Evolutionary conservation across 2,797 vertebrate species (phyloP), one percentile per base, ranked within the genome.

Genomic region (Myotis daubentonii): DNA sequence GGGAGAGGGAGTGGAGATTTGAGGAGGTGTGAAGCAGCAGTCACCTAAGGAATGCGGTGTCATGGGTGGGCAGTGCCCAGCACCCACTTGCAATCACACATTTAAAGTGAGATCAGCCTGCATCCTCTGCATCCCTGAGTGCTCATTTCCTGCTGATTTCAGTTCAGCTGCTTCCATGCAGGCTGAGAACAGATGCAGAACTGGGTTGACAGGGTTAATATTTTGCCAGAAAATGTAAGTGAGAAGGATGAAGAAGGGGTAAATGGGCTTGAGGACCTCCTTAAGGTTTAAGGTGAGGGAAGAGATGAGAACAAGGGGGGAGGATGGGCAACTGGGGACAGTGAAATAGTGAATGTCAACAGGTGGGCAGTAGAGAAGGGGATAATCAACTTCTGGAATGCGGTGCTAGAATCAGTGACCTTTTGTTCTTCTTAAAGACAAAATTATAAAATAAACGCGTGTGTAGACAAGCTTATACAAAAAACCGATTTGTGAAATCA

Each of bases 361-460:
- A 55, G 38, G 17, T 36, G 30, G 28, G 55, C 41, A 19, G 17
- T 30, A 51, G 65, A n/a, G 53, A 65, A 22, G 10, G 12, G 12
- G 70, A 89, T 41, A 80, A 74, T 47, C 13, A 49, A 44, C 47
- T 92, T 36, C 30, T 55, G 33, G 71, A 80, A 76, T 6, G 8
- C 13, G 25, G 11, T 51, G 15, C 36, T 55, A 25, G 10, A 51
- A 51, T 87, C 25, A 49, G 47, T 57, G 57, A 60, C 4, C 28
- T 70, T 95, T 89, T 55, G 60, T 55, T 93, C 53, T 88, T 91
- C 22, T 66, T 28, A 23, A 74, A 87, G 36, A 33, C 60, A 23
- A 22, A 86, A 68, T 78, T 28, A 78, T 84, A 53, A 28, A 84
- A 84, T 33, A 71, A 85, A 78, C 36, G 74, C 8, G 28, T n/a